Percentiles rank a stretch among this genome's conserved stretches.
phyloP scores from a whole-genome alignment of 2,888 invertebrate species.

The Adineta ricciae region DNA sequence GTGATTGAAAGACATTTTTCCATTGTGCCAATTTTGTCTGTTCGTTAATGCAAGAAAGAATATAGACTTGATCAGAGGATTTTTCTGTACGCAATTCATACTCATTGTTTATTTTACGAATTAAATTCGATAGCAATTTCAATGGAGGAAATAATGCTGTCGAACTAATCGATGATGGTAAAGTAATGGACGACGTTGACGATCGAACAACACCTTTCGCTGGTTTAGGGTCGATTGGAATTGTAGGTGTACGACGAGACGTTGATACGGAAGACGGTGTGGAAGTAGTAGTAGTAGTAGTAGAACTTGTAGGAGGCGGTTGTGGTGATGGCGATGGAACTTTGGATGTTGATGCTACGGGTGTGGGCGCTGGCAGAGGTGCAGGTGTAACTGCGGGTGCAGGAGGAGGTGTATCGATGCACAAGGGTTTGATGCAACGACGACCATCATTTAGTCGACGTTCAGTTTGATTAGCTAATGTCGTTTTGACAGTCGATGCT shows the following conservation, averaged over 20 bases:
- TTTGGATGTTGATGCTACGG: not conserved
- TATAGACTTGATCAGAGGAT: not conserved
- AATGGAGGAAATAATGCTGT: not conserved
- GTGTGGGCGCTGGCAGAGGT: not conserved
- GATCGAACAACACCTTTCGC: not conserved
- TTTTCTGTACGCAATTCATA: not conserved
- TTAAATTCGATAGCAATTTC: not conserved
- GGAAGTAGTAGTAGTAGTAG: not conserved
- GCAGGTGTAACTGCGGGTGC: too few relatives aligned
- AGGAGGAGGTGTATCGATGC: not conserved
- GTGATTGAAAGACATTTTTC: slow-evolving; percentile 13
- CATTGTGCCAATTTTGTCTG: not conserved
- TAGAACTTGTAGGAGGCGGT: not conserved
- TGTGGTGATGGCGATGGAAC: not conserved
- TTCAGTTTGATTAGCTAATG: slow-evolving; percentile 63
- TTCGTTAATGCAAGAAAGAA: not conserved
- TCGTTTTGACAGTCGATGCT: not conserved
- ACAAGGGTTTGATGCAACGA: slow-evolving; percentile 87
- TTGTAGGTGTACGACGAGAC: not conserved
- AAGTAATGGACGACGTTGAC: not conserved
- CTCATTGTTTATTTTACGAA: not conserved
- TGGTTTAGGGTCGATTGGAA: not conserved
- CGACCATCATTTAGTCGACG: slow-evolving; percentile 85
- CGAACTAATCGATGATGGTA: not conserved
- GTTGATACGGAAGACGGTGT: not conserved